These are phyloP conservation scores for Netelia melanura DNA, from an alignment of 2,888 invertebrate species.

Conservation along the genomic window DNA sequence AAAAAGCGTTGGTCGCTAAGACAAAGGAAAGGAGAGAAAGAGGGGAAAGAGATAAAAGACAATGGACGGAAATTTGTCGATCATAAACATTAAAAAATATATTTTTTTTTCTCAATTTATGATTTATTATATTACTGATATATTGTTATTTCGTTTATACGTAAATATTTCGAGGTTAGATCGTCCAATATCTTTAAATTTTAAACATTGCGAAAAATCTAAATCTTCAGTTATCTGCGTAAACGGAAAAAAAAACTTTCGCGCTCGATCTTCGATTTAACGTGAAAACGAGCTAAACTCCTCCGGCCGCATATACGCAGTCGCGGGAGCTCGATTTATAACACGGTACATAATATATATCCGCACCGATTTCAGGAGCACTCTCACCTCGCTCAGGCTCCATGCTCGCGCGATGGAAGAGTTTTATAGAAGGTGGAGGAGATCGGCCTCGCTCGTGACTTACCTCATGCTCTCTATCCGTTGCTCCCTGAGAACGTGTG, in stretches of 20 bases:
- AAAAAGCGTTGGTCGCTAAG: no score
- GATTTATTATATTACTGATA: no score
- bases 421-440: constrained; percentile 60
- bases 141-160: no score
- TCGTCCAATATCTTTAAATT: no score
- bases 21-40: no score
- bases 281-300: not conserved
- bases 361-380: constrained; percentile 69
- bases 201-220: no score
- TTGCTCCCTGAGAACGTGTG: constrained; percentile 67
- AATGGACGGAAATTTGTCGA: no score
- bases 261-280: not conserved
- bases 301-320: not conserved
- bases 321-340: not conserved
- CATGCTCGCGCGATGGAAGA: constrained; percentile 6
- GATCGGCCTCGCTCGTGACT: constrained; percentile 73
- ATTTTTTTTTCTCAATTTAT: no score
- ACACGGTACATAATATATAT: constrained; percentile 34
- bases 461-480: constrained; percentile 72
- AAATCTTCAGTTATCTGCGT: not conserved
- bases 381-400: constrained; percentile 67
- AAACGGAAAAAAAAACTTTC: not conserved
- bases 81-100: no score
- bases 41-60: no score
- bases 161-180: no score